Base-by-base conservation (phyloP, 1,140 invertebrate genomes). In the Sinonovacula constricta region DNA sequence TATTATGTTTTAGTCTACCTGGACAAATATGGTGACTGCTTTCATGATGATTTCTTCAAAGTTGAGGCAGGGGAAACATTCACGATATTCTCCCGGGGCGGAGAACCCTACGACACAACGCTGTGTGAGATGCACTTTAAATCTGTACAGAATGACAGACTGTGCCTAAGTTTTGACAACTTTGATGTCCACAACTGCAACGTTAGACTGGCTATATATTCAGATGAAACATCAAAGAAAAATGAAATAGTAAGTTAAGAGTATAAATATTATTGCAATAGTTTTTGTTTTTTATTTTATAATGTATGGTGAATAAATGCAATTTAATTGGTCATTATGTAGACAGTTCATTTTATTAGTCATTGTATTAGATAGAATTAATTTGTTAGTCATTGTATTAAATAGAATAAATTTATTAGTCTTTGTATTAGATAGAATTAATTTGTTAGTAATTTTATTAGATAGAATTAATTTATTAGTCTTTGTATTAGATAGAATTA, bases 1-100 rank as follows among this genome's bases (percentile, higher is more conserved):
- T 59, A 45, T 30, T 56, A 30, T 31, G 45, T 68, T 68, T 24
- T 65, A 77, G 74, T 77, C 10, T 77, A 77, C 36, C 67, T 67
- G 65, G 74, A 77, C 36, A 45, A 51, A 22, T 77, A 67, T 68
- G 74, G 74, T 24, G 74, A 77, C 45, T 77, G 74, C 51, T 67
- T 67, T 31, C 51, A 59, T 24, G 74, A 39, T 12, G 74, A 57
- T 7, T 28, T 36, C n/a, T n/a, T n/a, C n/a, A n/a, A n/a, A 0
- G 68, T 67, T 18, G 36, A 45, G 18, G 54, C 68, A 24, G 74
- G 60, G 14, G 74, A 77, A n/a, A 22, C 26, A 12, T 77, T 59
- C 34, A 67, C 31, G 5, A 77, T 77, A 34, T 18, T 51, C 4
- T 65, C 74, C 0, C 34, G 59, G 34, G 74, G 74, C 10, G 74